Conservation (phyloP, 2,797 vertebrate species). For the Antennarius maculatus region DNA sequence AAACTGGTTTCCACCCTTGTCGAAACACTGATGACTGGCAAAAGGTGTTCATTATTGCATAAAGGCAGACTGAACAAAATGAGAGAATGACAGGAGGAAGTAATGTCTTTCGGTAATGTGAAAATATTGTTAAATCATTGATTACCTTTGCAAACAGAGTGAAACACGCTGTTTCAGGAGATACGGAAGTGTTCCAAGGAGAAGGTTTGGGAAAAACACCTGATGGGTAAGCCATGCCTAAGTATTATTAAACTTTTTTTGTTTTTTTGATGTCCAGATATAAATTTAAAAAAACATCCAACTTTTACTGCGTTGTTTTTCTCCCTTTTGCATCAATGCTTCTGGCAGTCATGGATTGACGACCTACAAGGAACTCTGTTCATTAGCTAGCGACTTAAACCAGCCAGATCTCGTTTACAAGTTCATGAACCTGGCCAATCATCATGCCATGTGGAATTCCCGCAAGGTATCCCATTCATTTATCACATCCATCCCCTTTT, state of each 20-base stretch:
- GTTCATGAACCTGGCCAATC: slow-evolving; percentile 99
- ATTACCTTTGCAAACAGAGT: slow-evolving; percentile 75
- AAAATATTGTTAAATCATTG: background rate
- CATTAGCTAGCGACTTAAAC: slow-evolving; percentile 96
- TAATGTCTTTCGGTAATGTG: background rate
- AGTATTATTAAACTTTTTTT: background rate
- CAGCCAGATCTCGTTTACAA: slow-evolving; percentile 98
- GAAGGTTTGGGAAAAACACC: slow-evolving; percentile 93
- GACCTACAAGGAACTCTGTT: slow-evolving; percentile 98
- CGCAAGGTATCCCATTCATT: slow-evolving; percentile 86
- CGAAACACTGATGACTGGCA: slow-evolving; percentile 98
- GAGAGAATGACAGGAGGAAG: background rate
- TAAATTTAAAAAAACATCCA: background rate
- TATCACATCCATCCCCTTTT: background rate
- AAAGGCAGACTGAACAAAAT: background rate
- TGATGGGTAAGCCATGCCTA: slow-evolving; percentile 86
- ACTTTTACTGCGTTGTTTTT: background rate
- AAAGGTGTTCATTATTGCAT: slow-evolving; percentile 82
- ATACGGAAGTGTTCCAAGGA: slow-evolving; percentile 95
- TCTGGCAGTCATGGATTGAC: slow-evolving; percentile 89
- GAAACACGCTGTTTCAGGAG: slow-evolving; percentile 90
- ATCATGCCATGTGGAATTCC: slow-evolving; percentile 99
- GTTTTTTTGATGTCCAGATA: background rate
- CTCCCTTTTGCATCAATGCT: slow-evolving; percentile 32
- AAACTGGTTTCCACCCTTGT: slow-evolving; percentile 94